Base-by-base conservation (phyloP, 2,888 invertebrate species). In the Serrognathus titanus region DNA sequence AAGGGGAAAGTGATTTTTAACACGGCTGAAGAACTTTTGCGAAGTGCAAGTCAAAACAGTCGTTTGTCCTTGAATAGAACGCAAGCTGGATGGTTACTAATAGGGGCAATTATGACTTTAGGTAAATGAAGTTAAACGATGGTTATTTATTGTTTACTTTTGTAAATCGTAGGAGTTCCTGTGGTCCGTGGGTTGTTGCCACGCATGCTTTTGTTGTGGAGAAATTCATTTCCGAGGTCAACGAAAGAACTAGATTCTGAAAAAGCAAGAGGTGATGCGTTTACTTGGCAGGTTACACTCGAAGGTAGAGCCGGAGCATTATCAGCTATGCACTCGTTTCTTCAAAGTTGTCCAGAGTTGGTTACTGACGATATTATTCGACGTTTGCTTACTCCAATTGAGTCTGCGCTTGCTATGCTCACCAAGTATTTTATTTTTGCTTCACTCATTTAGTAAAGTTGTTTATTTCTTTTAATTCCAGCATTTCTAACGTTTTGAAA, bases 251-350 rank as follows among this genome's bases (percentile, higher is more conserved):
- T 99, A 11, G 98, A 98, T 74, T 94, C 96, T 0, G 99, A 99
- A 78, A 97, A 97, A 69, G 88, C 93, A 11, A 83, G 98, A 69
- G 91, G 96, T 6, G 98, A 99, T 79, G 93, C 96, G 0, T 97
- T 98, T 74, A 98, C 98, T n/a, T 98, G 98, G 98, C 94, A 95
- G 83, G 92, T 98, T 41, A 97, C 97, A 0, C 79, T 99, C 53
- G 97, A 98, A 79, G 96, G 96, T 2, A 84, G 98, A 43, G 95
- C 97, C 3, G 98, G 98, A 0, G 98, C 98, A 1, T 79, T 99
- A 9, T 94, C 96, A 43, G 95, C 97, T 0, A 90, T 99, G 85
- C 90, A 95, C 73, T 96, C 96, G 75, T 89, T 99, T 74, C 79
- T 98, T 41, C 82, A 89, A 36, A 90, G 97, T 76, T 97, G 96